These are phyloP conservation scores for Morelia viridis DNA, from an alignment of 2,797 vertebrate genomes.

Conservation along the genomic window DNA sequence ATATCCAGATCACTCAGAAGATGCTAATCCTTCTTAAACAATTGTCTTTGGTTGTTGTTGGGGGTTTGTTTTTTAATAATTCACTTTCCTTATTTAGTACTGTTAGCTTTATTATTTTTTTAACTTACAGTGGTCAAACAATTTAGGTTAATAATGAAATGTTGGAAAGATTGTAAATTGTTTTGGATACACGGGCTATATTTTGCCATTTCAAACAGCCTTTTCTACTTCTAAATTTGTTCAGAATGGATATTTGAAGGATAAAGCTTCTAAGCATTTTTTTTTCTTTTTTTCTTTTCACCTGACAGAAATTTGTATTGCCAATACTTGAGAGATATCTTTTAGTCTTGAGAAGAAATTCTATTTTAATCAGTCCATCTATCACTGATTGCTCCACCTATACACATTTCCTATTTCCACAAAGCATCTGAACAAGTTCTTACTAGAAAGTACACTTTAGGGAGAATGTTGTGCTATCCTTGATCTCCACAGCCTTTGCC, in stretches of 20 bases:
- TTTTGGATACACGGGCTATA: background rate
- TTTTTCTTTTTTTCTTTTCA: background rate
- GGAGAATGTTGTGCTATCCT: rapidly evolving
- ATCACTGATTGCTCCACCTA: background rate
- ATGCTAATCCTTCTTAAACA: background rate
- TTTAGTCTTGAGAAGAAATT: background rate
- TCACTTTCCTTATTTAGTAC: background rate
- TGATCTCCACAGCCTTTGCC: background rate
- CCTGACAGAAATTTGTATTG: background rate
- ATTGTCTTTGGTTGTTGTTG: background rate
- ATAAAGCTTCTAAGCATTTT: background rate
- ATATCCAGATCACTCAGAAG: background rate
- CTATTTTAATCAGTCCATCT: background rate
- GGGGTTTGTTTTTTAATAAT: background rate
- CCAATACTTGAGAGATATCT: background rate
- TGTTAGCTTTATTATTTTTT: background rate
- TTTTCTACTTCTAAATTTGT: background rate
- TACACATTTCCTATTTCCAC: background rate
- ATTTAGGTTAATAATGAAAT: background rate
- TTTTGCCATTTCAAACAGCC: background rate
- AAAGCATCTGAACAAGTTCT: constrained; percentile 9
- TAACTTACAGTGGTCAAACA: background rate
- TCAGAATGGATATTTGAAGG: background rate
- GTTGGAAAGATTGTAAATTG: background rate
- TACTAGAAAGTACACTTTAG: rapidly evolving